Evolutionary conservation across 2,797 vertebrate genomes (phyloP).

Genomic region (Channallabes apus): DNA sequence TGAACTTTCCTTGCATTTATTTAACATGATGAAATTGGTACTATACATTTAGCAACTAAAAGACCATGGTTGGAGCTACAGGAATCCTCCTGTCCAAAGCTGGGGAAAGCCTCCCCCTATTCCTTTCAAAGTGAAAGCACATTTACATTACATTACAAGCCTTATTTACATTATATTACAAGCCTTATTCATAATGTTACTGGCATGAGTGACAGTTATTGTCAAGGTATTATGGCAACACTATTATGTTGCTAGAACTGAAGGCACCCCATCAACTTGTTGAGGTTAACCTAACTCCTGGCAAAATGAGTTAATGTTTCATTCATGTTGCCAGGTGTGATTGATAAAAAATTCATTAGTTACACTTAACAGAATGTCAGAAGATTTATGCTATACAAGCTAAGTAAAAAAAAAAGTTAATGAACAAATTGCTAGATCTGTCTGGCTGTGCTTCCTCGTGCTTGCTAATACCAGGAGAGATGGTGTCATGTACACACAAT

Average conservation of each 20-base stretch:
- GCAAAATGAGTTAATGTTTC: no score
- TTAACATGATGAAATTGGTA: not conserved
- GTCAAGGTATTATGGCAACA: not conserved
- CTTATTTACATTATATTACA: not conserved
- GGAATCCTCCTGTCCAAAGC: not conserved
- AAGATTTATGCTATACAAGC: no score
- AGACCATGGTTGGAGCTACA: not conserved
- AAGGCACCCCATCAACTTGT: not conserved
- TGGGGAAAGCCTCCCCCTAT: not conserved
- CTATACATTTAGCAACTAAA: not conserved
- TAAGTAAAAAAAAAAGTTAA: not conserved
- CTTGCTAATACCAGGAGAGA: no score
- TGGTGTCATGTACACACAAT: no score
- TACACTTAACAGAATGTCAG: no score
- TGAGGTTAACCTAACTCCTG: not conserved
- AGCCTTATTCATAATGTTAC: not conserved
- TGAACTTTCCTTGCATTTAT: not conserved
- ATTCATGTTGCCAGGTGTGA: no score
- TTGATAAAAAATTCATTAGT: not conserved
- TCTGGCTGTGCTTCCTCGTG: no score
- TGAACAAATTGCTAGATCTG: not conserved
- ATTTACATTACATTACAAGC: not conserved
- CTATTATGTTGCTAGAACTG: not conserved
- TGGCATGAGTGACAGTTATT: not conserved
- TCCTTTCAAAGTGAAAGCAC: not conserved